Percentiles rank a stretch among this genome's conserved stretches.
phyloP scores from a whole-genome alignment of 2,797 vertebrate genomes.

The Liasis olivaceus region DNA sequence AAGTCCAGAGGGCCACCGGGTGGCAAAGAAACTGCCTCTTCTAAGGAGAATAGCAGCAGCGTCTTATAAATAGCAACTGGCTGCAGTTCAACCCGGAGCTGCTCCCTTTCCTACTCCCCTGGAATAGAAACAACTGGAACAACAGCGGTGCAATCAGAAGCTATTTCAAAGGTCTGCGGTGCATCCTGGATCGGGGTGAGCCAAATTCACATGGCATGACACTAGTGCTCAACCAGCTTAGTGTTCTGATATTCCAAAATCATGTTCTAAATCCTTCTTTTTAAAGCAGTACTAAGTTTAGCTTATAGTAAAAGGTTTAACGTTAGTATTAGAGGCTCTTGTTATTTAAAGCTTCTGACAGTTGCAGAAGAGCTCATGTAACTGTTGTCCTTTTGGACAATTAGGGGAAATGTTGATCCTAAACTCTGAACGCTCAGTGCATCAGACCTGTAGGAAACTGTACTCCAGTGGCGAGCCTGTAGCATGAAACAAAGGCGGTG shows the following conservation, averaged over 20 bases:
- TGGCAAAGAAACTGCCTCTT: neutral
- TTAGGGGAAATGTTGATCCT: constrained; percentile 43
- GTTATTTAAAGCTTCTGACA: constrained; percentile 61
- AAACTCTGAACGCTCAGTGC: constrained; percentile 72
- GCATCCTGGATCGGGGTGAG: neutral
- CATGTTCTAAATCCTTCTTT: constrained; percentile 66
- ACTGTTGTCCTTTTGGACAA: constrained; percentile 64
- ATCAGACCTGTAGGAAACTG: constrained; percentile 58
- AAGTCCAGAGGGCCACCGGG: neutral
- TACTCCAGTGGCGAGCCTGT: constrained; percentile 54
- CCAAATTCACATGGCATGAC: constrained; percentile 68
- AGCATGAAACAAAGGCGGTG: constrained; percentile 58
- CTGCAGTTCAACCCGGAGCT: neutral
- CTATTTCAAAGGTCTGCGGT: neutral
- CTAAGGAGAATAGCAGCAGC: neutral
- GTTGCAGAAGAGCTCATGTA: constrained; percentile 56
- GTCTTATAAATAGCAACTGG: neutral
- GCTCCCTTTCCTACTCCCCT: neutral
- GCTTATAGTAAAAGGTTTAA: constrained; percentile 76
- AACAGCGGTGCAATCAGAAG: neutral
- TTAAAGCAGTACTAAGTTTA: constrained; percentile 72
- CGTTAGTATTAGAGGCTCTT: constrained; percentile 60
- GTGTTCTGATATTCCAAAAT: constrained; percentile 61
- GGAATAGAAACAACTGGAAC: neutral
- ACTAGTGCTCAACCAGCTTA: constrained; percentile 62